Conservation (phyloP, 2,888 invertebrate species). For the Megamerina dolium region DNA sequence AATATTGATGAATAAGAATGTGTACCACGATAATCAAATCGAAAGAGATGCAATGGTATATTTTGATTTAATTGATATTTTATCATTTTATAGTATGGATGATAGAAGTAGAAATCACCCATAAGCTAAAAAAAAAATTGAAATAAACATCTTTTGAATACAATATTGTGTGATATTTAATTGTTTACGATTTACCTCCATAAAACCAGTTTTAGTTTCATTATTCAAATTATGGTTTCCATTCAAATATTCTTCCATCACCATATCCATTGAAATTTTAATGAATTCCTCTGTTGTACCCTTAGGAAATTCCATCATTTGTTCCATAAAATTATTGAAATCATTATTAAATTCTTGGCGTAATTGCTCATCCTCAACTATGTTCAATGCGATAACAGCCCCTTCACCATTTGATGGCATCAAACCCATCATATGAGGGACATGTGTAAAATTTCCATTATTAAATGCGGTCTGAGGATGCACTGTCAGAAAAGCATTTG, state of each 20-base stretch:
- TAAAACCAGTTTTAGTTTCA: slow-evolving; percentile 23
- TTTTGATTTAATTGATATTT: slow-evolving; percentile 20
- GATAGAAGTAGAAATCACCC: slow-evolving; percentile 49
- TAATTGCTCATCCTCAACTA: slow-evolving; percentile 19
- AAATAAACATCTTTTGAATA: not conserved
- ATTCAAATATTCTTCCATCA: slow-evolving; percentile 25
- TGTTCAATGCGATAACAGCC: slow-evolving; percentile 37
- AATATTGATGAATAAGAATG: slow-evolving; percentile 40
- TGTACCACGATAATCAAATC: slow-evolving; percentile 48
- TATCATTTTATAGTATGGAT: slow-evolving; percentile 43
- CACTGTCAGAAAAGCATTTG: slow-evolving; percentile 48
- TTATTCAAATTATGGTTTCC: slow-evolving; percentile 25
- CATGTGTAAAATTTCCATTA: slow-evolving; percentile 39
- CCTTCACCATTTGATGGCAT: slow-evolving; percentile 50
- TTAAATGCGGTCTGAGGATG: slow-evolving; percentile 35
- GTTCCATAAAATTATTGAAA: slow-evolving; percentile 26
- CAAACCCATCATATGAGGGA: slow-evolving; percentile 50
- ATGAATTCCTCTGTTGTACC: not conserved
- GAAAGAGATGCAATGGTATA: slow-evolving; percentile 46
- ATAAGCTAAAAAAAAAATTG: slow-evolving; percentile 39
- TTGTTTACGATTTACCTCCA: slow-evolving; percentile 25
- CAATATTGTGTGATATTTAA: too few relatives aligned
- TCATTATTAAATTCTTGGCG: slow-evolving; percentile 30
- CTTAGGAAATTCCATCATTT: slow-evolving; percentile 23
- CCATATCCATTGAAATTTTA: not conserved